phyloP scores from a whole-genome alignment of 2,888 invertebrate species.

The Patella depressa region DNA sequence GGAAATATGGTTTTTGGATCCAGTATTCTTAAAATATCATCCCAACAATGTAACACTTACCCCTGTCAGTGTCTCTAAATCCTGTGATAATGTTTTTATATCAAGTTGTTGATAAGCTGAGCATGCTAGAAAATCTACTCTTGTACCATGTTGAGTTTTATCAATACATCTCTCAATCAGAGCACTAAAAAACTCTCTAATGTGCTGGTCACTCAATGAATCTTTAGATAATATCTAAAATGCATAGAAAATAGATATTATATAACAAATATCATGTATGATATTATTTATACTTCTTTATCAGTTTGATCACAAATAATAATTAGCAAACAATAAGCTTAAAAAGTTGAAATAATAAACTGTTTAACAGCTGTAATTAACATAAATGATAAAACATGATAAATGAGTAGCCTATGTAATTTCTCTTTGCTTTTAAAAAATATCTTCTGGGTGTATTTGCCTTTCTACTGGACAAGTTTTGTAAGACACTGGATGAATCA shows the following conservation, averaged over 20 bases:
- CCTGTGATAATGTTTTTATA: slow-evolving; percentile 50
- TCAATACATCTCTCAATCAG: slow-evolving; percentile 61
- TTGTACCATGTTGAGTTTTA: slow-evolving; percentile 36
- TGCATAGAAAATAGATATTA: slow-evolving; percentile 14
- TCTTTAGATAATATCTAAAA: slow-evolving; percentile 62
- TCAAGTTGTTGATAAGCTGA: slow-evolving; percentile 53
- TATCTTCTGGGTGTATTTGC: too few species aligned
- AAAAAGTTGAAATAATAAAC: slow-evolving; percentile 26
- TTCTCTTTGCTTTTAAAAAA: too few species aligned
- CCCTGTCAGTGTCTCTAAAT: slow-evolving; percentile 50
- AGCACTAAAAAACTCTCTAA: slow-evolving; percentile 64
- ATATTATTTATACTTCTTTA: too few species aligned
- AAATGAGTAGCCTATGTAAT: too few species aligned
- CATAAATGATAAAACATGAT: too few species aligned
- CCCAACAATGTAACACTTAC: slow-evolving; percentile 36
- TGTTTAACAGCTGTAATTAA: background rate
- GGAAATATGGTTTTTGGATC: too few species aligned
- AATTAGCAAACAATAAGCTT: background rate
- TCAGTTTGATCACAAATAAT: too few species aligned
- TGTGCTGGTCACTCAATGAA: slow-evolving; percentile 54
- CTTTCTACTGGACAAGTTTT: too few species aligned
- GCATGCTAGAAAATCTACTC: slow-evolving; percentile 66
- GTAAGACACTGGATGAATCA: too few species aligned
- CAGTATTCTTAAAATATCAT: too few species aligned
- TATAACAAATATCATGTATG: background rate